Base-by-base conservation (phyloP, 2,888 invertebrate species). In the Dendrolimus houi region DNA sequence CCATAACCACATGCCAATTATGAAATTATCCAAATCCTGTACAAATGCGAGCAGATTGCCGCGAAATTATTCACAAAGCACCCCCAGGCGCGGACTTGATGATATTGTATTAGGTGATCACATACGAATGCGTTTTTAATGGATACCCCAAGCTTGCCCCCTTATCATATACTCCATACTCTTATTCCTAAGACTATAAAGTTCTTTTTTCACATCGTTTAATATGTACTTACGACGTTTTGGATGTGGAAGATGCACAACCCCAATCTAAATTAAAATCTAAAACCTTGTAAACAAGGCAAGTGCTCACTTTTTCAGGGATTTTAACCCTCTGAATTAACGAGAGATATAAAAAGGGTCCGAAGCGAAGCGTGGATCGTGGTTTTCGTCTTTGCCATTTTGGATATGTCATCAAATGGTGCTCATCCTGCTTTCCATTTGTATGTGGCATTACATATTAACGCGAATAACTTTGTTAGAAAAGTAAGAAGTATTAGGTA, bases 201-300 rank as follows among this genome's bases (percentile, higher is more conserved):
- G 68, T 65, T 63, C 64, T 74, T 69, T 76, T 79, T 76, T 67
- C 63, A 65, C 70, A 72, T 65, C 64, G 60, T 60, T 65, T 58
- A 59, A 53, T 57, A 14, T 66, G 78, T 62, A 71, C 67, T 83
- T 89, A 81, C 68, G 81, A 64, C 83, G 63, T 80, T 86, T 78
- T 64, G 71, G 60, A 64, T 59, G 64, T 65, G 57, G 63, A 66
- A 57, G 57, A 55, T 58, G 61, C 62, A 58, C 83, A 70, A 87
- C 91, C 91, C 91, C 90, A 91, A 91, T 91, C 91, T 91, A 91
- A 91, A 91, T 91, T 91, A 91, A 91, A 91, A 91, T 91, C 91
- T 91, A 91, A 91, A 91, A 89, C 91, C 91, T 91, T 91, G 91
- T 91, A 91, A 91, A 91, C 91, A 91, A 91, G 91, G 85, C 91